Percentiles rank a stretch among this genome's conserved stretches.
phyloP scores from a whole-genome alignment of 2,888 invertebrate species.

The Graphium colonna region DNA sequence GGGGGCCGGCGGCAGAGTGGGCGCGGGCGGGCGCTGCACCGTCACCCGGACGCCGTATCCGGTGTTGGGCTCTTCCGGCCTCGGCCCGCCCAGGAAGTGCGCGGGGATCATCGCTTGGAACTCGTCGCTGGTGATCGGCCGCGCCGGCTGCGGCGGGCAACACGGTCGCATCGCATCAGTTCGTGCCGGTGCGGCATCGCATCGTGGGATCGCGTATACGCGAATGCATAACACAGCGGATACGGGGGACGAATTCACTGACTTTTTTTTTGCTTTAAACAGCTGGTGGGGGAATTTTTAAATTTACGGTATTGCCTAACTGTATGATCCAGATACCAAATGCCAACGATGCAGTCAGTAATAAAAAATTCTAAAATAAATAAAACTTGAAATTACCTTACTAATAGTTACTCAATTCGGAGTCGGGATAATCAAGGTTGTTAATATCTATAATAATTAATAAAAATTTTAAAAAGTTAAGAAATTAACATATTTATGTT shows the following conservation, averaged over 20 bases:
- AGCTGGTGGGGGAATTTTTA: too few relatives aligned
- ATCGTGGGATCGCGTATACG: too few relatives aligned
- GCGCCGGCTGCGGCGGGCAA: conserved; percentile 81
- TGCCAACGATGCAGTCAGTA: not conserved
- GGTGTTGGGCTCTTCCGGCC: conserved; percentile 47
- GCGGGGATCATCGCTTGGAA: conserved; percentile 97
- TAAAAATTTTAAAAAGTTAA: too few relatives aligned
- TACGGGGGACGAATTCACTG: too few relatives aligned
- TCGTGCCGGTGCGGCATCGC: not conserved
- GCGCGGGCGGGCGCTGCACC: conserved; percentile 90
- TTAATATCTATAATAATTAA: too few relatives aligned
- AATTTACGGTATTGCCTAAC: not conserved
- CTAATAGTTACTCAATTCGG: too few relatives aligned
- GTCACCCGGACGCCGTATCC: conserved; percentile 80
- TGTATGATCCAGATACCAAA: conserved; percentile 19
- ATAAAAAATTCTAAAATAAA: too few relatives aligned
- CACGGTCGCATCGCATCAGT: conserved; percentile 73
- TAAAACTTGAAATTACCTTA: too few relatives aligned
- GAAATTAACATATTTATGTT: too few relatives aligned
- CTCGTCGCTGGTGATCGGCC: conserved; percentile 95
- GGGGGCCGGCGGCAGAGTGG: conserved; percentile 88
- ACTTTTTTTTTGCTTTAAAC: too few relatives aligned
- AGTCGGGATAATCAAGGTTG: too few relatives aligned
- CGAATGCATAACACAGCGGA: too few relatives aligned
- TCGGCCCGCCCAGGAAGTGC: conserved; percentile 85